Evolutionary conservation across 2,888 invertebrate species (phyloP).

Genomic region (Lasioglossum oenotherae): DNA sequence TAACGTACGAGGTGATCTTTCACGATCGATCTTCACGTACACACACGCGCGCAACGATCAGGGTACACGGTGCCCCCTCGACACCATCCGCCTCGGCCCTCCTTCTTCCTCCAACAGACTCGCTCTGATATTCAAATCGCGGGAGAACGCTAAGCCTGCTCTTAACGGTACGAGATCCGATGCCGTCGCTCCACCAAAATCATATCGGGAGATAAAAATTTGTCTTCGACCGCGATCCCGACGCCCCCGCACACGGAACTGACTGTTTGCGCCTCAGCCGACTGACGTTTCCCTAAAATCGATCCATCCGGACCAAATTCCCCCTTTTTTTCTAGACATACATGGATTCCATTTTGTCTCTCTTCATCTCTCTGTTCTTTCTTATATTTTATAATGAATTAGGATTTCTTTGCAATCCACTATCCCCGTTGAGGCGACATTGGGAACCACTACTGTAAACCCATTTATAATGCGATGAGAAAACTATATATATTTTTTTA

Average conservation of each 20-base stretch:
- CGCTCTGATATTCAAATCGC: conserved; percentile 71
- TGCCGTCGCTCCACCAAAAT: conserved; percentile 55
- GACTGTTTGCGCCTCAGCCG: conserved; percentile 1
- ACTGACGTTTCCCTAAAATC: background rate
- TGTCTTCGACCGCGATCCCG: conserved; percentile 38
- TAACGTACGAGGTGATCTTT: conserved; percentile 76
- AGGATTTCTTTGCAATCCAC: background rate
- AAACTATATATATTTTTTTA: too few relatives aligned
- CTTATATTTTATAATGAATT: background rate
- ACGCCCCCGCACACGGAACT: background rate
- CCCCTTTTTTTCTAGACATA: background rate
- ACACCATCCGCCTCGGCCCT: conserved; percentile 20
- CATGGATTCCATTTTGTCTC: background rate
- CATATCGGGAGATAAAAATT: conserved; percentile 58
- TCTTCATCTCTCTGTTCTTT: background rate
- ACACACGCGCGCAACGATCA: conserved; percentile 28
- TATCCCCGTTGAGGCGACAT: background rate
- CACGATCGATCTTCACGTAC: conserved; percentile 76
- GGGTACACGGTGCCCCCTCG: conserved; percentile 59
- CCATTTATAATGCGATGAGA: too few relatives aligned
- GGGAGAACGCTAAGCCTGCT: conserved; percentile 61
- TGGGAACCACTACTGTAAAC: background rate
- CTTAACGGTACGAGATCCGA: conserved; percentile 67
- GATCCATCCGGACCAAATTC: background rate
- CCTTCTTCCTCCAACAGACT: background rate